These are phyloP conservation scores for Castor canadensis DNA, from an alignment of 2,113 vertebrate genomes.

Conservation along the genomic window DNA sequence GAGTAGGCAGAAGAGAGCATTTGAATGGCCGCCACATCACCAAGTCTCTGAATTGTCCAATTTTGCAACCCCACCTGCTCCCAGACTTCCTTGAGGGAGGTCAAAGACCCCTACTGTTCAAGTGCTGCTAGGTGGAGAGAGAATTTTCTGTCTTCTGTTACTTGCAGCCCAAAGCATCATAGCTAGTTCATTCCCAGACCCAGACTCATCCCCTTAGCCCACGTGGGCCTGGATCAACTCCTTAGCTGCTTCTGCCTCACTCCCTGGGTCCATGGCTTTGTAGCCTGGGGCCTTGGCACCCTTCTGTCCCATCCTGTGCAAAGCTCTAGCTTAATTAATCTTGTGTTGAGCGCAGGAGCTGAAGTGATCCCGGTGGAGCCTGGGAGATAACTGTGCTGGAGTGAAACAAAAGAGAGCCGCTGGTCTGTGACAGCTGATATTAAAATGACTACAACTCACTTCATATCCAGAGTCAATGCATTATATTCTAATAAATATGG, in stretches of 20 bases:
- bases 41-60: background rate
- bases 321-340: slow-evolving; percentile 81
- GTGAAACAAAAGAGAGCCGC: slow-evolving; percentile 80
- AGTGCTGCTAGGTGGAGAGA: background rate
- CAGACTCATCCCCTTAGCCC: background rate
- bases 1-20: too few species aligned
- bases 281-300: background rate
- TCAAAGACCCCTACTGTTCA: background rate
- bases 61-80: background rate
- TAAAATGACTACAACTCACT: slow-evolving; percentile 85
- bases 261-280: background rate
- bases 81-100: background rate
- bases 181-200: background rate
- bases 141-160: background rate
- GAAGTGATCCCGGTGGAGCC: slow-evolving; percentile 66
- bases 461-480: slow-evolving; percentile 71
- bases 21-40: fast-evolving
- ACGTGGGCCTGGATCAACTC: too few species aligned
- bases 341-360: slow-evolving; percentile 55
- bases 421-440: slow-evolving; percentile 83
- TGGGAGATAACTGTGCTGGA: slow-evolving; percentile 72
- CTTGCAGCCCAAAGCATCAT: background rate
- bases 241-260: background rate
- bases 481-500: slow-evolving; percentile 84
- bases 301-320: background rate